Evolutionary conservation across 2,113 vertebrate genomes (phyloP).

Genomic region (Archocentrus centrarchus): DNA sequence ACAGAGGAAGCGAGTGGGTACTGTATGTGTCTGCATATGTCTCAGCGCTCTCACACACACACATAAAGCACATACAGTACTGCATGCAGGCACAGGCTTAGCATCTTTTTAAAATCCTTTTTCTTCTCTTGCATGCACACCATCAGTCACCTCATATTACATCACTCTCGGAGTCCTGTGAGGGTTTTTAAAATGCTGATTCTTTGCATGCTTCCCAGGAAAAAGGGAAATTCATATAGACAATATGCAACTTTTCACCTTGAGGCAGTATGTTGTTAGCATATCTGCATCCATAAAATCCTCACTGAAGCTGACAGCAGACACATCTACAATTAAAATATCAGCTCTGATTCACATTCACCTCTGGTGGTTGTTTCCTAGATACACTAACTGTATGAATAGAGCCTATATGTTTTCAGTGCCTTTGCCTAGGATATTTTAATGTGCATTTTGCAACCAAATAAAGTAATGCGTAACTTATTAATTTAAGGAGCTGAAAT

Average conservation of each 20-base stretch:
- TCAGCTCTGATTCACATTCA: background rate
- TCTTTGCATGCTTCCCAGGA: background rate
- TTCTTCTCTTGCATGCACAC: background rate
- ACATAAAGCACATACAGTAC: background rate
- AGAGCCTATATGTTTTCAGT: background rate
- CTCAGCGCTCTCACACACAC: background rate
- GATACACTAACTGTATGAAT: background rate
- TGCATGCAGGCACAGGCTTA: background rate
- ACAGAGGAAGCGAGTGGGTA: background rate
- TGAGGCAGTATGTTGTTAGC: constrained; percentile 22
- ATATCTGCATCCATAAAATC: constrained; percentile 43
- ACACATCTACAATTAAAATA: constrained; percentile 25
- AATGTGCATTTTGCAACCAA: constrained; percentile 21
- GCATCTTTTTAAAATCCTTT: constrained; percentile 6
- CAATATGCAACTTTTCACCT: constrained; percentile 39
- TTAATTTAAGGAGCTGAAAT: constrained; percentile 24
- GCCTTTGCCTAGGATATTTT: constrained; percentile 7
- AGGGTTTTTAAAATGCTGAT: constrained; percentile 32
- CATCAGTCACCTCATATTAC: constrained; percentile 38
- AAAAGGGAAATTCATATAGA: constrained; percentile 5
- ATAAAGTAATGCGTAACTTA: background rate
- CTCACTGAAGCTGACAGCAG: constrained; percentile 16
- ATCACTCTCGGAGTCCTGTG: constrained; percentile 14
- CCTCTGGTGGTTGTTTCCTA: background rate
- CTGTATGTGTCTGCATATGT: background rate